Evolutionary conservation across 2,888 invertebrate genomes (phyloP).

Genomic region (Protophormia terraenovae): DNA sequence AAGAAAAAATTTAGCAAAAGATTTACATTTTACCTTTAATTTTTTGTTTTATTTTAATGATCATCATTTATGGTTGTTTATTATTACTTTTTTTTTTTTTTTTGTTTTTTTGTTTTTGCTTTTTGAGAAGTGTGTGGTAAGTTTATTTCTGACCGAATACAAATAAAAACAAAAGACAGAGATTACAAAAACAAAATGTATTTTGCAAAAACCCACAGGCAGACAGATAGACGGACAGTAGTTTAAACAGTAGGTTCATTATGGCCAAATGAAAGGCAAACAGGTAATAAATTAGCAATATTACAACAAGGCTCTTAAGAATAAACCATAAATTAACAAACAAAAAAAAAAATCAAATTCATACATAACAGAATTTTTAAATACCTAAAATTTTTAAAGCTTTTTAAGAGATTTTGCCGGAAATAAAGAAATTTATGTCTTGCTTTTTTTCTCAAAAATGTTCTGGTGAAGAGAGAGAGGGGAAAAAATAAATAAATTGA

Average conservation of each 20-base stretch:
- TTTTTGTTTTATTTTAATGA: slow-evolving; percentile 31
- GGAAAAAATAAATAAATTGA: too few species aligned
- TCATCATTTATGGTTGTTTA: slow-evolving; percentile 39
- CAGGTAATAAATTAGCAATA: slow-evolving; percentile 64
- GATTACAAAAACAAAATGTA: neutral
- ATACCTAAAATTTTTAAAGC: too few species aligned
- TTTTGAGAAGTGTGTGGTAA: slow-evolving; percentile 32
- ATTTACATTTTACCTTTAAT: slow-evolving; percentile 15
- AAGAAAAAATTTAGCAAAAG: neutral
- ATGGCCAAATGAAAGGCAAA: slow-evolving; percentile 46
- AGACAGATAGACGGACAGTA: slow-evolving; percentile 46
- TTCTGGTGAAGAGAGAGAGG: neutral
- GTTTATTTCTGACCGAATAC: slow-evolving; percentile 39
- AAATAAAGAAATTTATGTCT: slow-evolving; percentile 14
- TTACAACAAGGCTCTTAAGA: slow-evolving; percentile 34
- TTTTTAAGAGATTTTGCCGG: slow-evolving; percentile 5
- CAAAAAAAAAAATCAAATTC: neutral
- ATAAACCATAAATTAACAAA: slow-evolving; percentile 7
- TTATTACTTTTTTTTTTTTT: neutral
- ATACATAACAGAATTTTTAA: neutral
- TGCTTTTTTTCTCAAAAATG: neutral
- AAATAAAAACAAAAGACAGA: neutral
- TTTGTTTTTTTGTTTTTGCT: neutral
- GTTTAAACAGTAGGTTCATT: slow-evolving; percentile 67
- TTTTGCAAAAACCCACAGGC: slow-evolving; percentile 16